Evolutionary conservation across 2,113 vertebrate genomes (phyloP).

Genomic region (Grantiella picta): DNA sequence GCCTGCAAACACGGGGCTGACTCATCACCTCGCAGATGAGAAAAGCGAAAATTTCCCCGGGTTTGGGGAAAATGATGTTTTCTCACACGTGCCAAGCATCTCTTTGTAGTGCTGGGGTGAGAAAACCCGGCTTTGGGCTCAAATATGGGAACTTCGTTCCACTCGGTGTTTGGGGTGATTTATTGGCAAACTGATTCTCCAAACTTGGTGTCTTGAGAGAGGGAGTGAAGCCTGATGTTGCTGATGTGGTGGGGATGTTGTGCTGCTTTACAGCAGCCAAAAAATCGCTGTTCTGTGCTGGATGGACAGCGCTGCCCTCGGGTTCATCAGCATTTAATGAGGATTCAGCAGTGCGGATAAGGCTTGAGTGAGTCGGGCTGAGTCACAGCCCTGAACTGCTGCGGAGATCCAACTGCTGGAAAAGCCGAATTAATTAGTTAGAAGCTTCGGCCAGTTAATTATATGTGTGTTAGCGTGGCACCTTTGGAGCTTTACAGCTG

Average conservation of each 20-base stretch:
- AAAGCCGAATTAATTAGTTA: background rate
- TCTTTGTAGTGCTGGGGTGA: background rate
- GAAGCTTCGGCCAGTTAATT: background rate
- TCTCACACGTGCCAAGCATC: background rate
- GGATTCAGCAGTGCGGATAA: fast-evolving
- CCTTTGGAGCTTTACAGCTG: background rate
- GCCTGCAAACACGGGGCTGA: background rate
- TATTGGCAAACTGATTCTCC: background rate
- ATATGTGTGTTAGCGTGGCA: fast-evolving
- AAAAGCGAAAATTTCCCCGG: background rate
- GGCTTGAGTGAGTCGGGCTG: background rate
- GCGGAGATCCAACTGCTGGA: background rate
- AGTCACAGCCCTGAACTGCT: fast-evolving
- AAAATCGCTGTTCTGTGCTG: background rate
- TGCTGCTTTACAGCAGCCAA: background rate
- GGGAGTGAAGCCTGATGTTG: fast-evolving
- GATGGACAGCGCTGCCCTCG: background rate
- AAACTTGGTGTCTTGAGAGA: fast-evolving
- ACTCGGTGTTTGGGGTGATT: background rate
- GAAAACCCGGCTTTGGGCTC: background rate
- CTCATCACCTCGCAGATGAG: background rate
- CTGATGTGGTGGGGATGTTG: background rate
- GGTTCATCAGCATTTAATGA: background rate
- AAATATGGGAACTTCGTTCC: fast-evolving
- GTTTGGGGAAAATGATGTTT: background rate